These are phyloP conservation scores for Brachionus rubens DNA, from an alignment of 1,140 invertebrate genomes.

Conservation along the genomic window DNA sequence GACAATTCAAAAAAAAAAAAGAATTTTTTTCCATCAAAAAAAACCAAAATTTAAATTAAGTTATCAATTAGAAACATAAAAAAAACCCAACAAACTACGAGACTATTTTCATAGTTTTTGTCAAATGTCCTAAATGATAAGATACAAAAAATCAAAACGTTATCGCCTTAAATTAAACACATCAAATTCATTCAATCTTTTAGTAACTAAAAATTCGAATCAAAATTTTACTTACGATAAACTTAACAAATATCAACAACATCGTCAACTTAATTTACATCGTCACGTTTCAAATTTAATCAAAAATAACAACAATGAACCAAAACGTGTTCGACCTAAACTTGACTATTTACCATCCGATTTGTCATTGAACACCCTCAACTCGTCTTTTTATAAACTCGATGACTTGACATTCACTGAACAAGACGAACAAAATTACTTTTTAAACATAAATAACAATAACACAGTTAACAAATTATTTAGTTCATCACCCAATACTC, in stretches of 20 bases:
- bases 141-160: not conserved
- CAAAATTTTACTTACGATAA: constrained; percentile 9
- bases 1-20: no score
- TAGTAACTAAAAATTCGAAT: not conserved
- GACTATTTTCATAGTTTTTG: no score
- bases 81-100: not conserved
- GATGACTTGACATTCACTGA: constrained; percentile 17
- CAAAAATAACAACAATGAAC: not conserved
- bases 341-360: not conserved
- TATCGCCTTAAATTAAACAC: not conserved
- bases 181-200: not conserved
- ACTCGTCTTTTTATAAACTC: constrained; percentile 19
- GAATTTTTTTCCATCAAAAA: no score
- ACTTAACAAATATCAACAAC: not conserved
- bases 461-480: not conserved
- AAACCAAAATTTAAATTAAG: no score
- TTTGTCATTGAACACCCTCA: not conserved
- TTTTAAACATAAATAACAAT: constrained; percentile 1
- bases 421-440: not conserved
- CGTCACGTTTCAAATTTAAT: not conserved
- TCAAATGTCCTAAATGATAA: not conserved
- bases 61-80: not conserved
- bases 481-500: not conserved
- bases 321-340: not conserved
- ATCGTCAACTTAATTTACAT: not conserved